Evolutionary conservation across 2,797 vertebrate genomes (phyloP).

Genomic region (Ambastaia sidthimunki): DNA sequence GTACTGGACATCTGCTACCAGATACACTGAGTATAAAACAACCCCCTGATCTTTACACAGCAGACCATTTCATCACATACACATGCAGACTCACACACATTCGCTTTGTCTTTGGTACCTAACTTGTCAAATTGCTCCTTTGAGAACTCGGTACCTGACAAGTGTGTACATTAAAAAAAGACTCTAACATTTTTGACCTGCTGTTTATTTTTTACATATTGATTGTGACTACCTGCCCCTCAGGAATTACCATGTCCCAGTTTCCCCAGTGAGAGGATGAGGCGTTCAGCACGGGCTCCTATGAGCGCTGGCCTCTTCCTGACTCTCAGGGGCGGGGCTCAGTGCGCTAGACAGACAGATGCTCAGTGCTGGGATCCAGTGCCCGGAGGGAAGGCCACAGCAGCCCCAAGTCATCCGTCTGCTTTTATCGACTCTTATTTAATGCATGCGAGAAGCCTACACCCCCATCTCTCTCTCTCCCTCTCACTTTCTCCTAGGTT

Average conservation of each 20-base stretch:
- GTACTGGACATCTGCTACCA: not conserved
- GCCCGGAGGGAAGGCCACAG: conserved; percentile 36
- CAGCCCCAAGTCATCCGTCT: conserved; percentile 25
- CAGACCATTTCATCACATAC: not conserved
- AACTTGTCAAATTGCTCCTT: conserved; percentile 6
- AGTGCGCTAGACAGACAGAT: conserved; percentile 25
- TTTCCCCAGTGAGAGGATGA: conserved; percentile 34
- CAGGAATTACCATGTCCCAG: conserved; percentile 29
- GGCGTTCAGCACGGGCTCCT: conserved; percentile 6
- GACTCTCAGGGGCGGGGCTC: conserved; percentile 16
- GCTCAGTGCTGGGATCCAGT: conserved; percentile 33
- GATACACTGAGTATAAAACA: not conserved
- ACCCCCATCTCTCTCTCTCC: not conserved
- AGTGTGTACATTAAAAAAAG: conserved; percentile 18
- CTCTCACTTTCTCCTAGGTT: not conserved
- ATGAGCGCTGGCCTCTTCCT: conserved; percentile 35
- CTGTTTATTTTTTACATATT: conserved; percentile 37
- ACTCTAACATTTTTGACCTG: not conserved
- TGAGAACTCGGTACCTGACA: not conserved
- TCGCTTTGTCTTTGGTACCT: not conserved
- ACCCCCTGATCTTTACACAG: not conserved
- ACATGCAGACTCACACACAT: not conserved
- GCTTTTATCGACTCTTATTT: conserved; percentile 52
- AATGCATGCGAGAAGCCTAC: conserved; percentile 20
- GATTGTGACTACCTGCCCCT: conserved; percentile 28